phyloP scores from a whole-genome alignment of 2,797 vertebrate genomes.

The Psittacula echo region DNA sequence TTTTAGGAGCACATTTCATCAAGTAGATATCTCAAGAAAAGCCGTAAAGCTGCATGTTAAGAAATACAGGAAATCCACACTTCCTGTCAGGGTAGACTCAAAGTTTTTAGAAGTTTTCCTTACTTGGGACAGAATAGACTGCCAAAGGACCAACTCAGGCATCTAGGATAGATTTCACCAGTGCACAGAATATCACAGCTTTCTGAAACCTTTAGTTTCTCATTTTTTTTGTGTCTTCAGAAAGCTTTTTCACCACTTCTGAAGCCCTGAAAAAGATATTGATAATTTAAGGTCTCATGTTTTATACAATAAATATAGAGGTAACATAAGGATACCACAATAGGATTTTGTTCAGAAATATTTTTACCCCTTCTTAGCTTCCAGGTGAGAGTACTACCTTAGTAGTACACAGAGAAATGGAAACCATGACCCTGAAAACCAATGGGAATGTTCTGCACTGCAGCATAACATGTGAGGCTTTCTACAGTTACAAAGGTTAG shows the following conservation, averaged over 20 bases:
- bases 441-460: background rate
- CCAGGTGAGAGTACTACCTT: background rate
- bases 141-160: background rate
- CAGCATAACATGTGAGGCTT: background rate
- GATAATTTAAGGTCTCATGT: background rate
- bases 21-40: background rate
- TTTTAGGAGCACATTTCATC: background rate
- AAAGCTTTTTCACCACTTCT: background rate
- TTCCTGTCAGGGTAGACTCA: background rate
- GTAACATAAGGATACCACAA: background rate
- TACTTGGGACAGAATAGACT: background rate
- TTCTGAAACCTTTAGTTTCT: background rate
- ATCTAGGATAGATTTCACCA: background rate
- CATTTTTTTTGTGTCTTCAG: background rate
- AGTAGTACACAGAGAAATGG: background rate
- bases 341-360: background rate
- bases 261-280: background rate
- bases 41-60: background rate
- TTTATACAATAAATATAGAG: background rate
- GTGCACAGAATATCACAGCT: background rate
- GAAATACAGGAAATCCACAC: conserved; percentile 29
- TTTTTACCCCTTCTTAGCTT: background rate
- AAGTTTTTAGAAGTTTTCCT: background rate
- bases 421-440: background rate
- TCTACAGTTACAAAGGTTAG: background rate